phyloP scores from a whole-genome alignment of 2,113 vertebrate species.

The Poeciliopsis prolifica region DNA sequence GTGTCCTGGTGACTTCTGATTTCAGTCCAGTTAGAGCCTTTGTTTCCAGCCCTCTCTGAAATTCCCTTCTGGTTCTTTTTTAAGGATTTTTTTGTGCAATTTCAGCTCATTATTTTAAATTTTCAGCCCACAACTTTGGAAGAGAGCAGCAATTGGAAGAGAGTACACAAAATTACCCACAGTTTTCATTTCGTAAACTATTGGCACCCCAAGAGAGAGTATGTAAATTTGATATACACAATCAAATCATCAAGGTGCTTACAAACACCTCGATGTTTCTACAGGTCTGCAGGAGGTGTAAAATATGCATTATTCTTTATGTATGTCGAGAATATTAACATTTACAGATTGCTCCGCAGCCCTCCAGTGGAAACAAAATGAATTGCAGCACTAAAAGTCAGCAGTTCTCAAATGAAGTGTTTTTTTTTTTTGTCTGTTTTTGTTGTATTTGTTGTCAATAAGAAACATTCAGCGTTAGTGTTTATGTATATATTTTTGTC shows the following conservation, averaged over 20 bases:
- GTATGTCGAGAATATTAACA: not conserved
- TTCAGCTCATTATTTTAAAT: not conserved
- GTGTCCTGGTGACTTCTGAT: not conserved
- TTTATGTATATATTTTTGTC: slow-evolving; percentile 20
- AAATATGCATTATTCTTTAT: not conserved
- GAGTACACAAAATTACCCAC: not conserved
- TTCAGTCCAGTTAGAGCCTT: not conserved
- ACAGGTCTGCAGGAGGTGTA: not conserved
- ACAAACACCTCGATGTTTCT: not conserved
- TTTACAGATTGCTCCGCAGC: slow-evolving; percentile 7
- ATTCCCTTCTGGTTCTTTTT: not conserved
- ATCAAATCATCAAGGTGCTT: too few relatives aligned
- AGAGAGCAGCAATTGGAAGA: not conserved
- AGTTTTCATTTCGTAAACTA: not conserved
- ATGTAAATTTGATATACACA: not conserved
- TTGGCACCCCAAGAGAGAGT: not conserved
- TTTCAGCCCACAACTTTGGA: not conserved
- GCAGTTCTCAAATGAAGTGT: not conserved
- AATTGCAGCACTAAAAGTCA: not conserved
- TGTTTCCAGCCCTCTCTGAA: not conserved
- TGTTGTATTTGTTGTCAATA: slow-evolving; percentile 21
- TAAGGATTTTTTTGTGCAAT: too few relatives aligned
- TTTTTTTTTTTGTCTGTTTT: not conserved
- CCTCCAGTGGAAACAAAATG: slow-evolving; percentile 1
- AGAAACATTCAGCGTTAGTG: slow-evolving; percentile 13